Evolutionary conservation across 2,888 invertebrate species (phyloP).

Genomic region (Drosophila buzzatii): DNA sequence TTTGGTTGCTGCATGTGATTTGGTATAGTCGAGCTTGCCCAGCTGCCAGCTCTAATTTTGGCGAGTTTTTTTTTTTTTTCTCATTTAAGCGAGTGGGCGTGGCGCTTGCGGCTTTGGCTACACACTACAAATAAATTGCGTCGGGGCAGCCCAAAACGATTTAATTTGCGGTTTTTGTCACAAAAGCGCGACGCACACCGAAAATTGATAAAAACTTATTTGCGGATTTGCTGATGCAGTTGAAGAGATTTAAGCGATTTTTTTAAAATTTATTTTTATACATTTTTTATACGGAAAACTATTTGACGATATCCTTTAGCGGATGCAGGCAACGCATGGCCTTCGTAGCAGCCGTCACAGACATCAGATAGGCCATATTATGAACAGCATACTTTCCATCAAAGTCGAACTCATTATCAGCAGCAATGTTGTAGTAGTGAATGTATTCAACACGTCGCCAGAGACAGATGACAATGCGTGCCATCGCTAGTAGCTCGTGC

Average conservation of each 20-base stretch:
- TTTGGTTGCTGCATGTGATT: conserved; percentile 73
- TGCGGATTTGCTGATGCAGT: conserved; percentile 30
- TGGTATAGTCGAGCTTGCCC: conserved; percentile 36
- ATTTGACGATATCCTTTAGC: conserved; percentile 1
- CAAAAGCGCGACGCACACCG: conserved; percentile 36
- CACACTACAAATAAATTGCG: conserved; percentile 67
- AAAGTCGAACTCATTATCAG: not conserved
- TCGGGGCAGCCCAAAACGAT: conserved; percentile 68
- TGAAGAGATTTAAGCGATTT: conserved; percentile 4
- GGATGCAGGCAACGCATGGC: not conserved
- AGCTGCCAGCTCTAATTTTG: conserved; percentile 57
- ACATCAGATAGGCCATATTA: conserved; percentile 6
- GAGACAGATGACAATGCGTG: conserved; percentile 6
- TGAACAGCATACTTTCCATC: not conserved
- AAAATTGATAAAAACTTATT: conserved; percentile 67
- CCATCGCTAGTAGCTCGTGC: conserved; percentile 11
- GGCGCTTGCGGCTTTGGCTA: conserved; percentile 59
- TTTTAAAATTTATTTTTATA: not conserved
- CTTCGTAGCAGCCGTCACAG: not conserved
- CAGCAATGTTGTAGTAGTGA: not conserved
- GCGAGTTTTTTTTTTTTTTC: conserved; percentile 15
- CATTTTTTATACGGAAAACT: not conserved
- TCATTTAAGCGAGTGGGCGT: conserved; percentile 12
- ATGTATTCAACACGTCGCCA: conserved; percentile 28
- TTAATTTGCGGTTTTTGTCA: conserved; percentile 79